Evolutionary conservation across 2,113 vertebrate genomes (phyloP), one percentile per base, ranked within the genome.

Genomic region (Plectropomus leopardus): DNA sequence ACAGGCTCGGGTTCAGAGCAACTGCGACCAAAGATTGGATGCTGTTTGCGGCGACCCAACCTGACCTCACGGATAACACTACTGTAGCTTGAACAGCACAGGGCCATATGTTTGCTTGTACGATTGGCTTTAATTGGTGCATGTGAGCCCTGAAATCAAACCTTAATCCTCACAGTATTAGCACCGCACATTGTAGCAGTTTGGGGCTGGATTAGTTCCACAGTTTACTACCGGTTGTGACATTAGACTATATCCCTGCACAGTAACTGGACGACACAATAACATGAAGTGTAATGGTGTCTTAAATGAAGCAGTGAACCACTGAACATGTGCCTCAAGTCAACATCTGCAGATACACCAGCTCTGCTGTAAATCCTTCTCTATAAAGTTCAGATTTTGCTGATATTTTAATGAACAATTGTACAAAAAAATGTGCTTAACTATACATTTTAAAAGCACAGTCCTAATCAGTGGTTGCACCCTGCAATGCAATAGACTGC

Each of bases 81-180:
- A 44, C 44, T 32, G 67, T 0, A 64, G 54, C 30, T 34, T 76
- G 36, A 80, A 68, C 9, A 40, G 59, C 21, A 36, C 32, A 13
- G 6, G 2, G 13, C 83, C 83, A 90, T 84, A 80, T 81, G 87
- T 80, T 78, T 36, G 64, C 59, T 60, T 67, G 51, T 3, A 50
- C 23, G 63, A 72, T 40, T 75, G 45, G 45, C 36, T 89, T 85
- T 85, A 71, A 82, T 77, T 87, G 84, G 80, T 78, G 73, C 59
- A 75, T 68, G 76, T 24, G 69, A 78, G 78, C 44, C 60, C 70
- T 83, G 88, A 84, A 89, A 91, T 86, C 83, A 88, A 80, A 90
- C 86, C 61, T 77, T 90, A 89, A 91, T 90, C 79, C 89, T 78
- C 59, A 34, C 6, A 5, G 75, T 26, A 54, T 86, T 83, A 84